Evolutionary conservation across 2,888 invertebrate genomes (phyloP), one percentile per base, ranked within the genome.

Genomic region (Dasysyrphus tricinctus): DNA sequence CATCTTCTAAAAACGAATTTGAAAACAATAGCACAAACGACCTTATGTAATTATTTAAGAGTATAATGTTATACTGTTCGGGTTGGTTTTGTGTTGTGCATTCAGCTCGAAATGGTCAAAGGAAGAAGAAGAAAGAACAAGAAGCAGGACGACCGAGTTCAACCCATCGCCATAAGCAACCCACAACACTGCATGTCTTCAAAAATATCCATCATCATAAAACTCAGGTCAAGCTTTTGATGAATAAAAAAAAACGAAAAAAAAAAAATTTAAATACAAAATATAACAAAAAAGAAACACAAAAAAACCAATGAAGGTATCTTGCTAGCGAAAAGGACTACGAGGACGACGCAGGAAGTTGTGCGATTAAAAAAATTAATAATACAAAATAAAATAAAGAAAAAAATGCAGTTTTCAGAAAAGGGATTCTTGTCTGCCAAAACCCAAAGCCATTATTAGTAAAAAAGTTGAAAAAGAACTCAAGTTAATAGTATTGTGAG

Each of bases 1-100:
- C 84, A 80, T 84, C 76, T 84, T 76, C 80, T 65, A 34, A 80
- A 75, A 75, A 63, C 54, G 57, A 12, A 57, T 57, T 37, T 51
- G 65, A 70, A 83, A 56, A 83, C 83, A 83, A 83, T 79, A 34
- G 47, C 56, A 79, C 83, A 83, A 83, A 83, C 83, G 79, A 44
- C 63, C 74, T 69, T 79, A 79, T 70, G 69, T 73, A 74, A 78
- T 82, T 78, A 82, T 78, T 67, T 73, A 61, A 67, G 39, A 69
- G 72, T 57, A 73, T 54, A 81, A 76, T 77, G 65, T 76, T 24
- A 47, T 51, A 63, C 70, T 76, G 32, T 63, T 65, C 39, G 34
- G 19, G 42, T 63, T 24, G 73, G 11, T 44, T 70, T 51, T 42
- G 19, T 56, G 19, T 29, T 47, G 24, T 32, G 47, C 49, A 37